Percentiles rank a stretch among this genome's conserved stretches.
Evolutionary conservation across 2,888 invertebrate genomes (phyloP).

Genomic region (Crossocerus cetratus): DNA sequence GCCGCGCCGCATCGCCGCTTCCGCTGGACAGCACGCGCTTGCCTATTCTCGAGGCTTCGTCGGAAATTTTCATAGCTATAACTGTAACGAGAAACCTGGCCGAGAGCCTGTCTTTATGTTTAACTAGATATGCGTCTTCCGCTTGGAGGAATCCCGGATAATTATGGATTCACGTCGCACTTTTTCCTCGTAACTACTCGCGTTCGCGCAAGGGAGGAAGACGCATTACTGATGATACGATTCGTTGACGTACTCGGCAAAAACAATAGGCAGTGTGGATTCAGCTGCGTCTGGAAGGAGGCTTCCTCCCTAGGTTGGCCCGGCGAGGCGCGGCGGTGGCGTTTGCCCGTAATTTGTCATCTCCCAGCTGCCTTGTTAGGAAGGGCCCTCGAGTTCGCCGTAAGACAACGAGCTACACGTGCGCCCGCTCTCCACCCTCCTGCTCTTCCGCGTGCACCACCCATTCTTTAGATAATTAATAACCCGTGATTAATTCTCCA

Average conservation of each 20-base stretch:
- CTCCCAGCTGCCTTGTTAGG: constrained; percentile 29
- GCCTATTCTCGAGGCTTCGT: constrained; percentile 2
- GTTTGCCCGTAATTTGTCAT: constrained; percentile 43
- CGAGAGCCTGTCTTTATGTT: too few species aligned
- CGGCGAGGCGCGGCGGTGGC: constrained; percentile 6
- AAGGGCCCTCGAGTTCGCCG: constrained; percentile 21
- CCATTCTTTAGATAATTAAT: constrained; percentile 9
- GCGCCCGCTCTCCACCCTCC: not conserved
- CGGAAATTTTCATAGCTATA: constrained; percentile 26
- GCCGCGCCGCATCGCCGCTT: not conserved
- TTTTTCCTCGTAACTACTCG: too few species aligned
- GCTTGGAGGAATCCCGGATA: too few species aligned
- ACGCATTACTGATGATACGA: constrained; percentile 40
- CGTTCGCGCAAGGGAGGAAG: constrained; percentile 4
- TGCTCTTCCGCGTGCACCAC: not conserved
- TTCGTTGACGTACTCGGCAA: constrained; percentile 45
- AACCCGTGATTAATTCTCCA: constrained; percentile 6
- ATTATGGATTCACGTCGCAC: too few species aligned
- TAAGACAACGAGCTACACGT: constrained; percentile 11
- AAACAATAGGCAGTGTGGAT: constrained; percentile 46
- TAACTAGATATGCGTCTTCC: too few species aligned
- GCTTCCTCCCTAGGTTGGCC: constrained; percentile 31
- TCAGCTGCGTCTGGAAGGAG: constrained; percentile 38
- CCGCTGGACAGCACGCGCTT: constrained; percentile 17
- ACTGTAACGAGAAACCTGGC: constrained; percentile 17